Evolutionary conservation across 2,888 invertebrate genomes (phyloP), one percentile per base, ranked within the genome.

Genomic region (Dione vanillae): DNA sequence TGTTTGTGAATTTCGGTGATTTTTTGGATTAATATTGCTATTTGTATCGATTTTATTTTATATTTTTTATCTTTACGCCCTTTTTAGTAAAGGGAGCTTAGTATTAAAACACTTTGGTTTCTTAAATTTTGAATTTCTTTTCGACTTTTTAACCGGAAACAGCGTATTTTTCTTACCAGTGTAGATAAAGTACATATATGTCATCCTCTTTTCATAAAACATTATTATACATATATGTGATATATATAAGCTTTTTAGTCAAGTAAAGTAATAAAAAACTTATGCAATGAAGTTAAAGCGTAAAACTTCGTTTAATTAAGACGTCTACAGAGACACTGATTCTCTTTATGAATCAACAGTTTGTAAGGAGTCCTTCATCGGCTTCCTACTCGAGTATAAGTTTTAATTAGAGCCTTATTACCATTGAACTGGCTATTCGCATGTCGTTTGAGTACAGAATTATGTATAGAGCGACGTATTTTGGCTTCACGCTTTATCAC

Each of bases 241-340:
- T 27, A 27, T 27, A 27, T 27, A 27, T 27, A 27, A 27, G 27
- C 27, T 27, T 2, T 27, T 27, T 27, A 27, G 16, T 16, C 10
- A 45, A 45, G 19, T 54, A n/a, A 54, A 54, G 35, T 35, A 54
- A 54, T 54, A 54, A 54, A 52, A 54, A 54, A 49, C 54, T 54
- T 54, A 35, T 35, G 54, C 54, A 35, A 14, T n/a, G 54, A 35
- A 54, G n/a, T 54, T n/a, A n/a, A 14, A 35, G 54, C 16, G 27
- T 43, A 52, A 58, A 65, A 54, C 65, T 65, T 65, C 19, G 54
- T 16, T 43, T 65, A 65, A 65, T 65, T 65, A 65, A 65, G 19
- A 11, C 16, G 8, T 54, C 54, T n/a, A 27, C 54, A 54, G 27
- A 14, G 59, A 59, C 59, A 43, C 14, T n/a, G 59, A 14, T 14